Base-by-base conservation (phyloP, 2,797 vertebrate genomes). In the Etheostoma nigrum region DNA sequence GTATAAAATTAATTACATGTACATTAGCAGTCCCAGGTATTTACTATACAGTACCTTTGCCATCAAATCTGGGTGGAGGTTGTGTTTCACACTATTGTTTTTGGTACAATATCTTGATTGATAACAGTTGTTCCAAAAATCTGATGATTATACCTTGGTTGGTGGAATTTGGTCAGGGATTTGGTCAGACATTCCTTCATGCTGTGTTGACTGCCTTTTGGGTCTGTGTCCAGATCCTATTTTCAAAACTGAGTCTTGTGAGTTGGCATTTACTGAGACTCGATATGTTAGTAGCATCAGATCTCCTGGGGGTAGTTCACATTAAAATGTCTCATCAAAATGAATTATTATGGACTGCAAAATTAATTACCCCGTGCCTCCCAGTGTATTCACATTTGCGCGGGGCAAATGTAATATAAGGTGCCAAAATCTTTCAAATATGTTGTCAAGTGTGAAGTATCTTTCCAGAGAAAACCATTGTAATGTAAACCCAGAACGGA, bases 381-480 rank as follows among this genome's bases (percentile, higher is more conserved):
- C 65, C 40, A 65, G 51, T 67, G 76, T 83, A 79, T 93, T 94
- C 91, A 77, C 67, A 18, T 91, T 94, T 89, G 90, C 86, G 30
- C 49, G 1, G n/a, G 63, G 45, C 51, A 54, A 80, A 45, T 42
- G 63, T 21, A 53, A 51, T 61, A 67, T 45, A 60, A 77, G 58
- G 42, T 65, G 74, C 81, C 87, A 90, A 85, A 76, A 78, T 83
- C 53, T 87, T 90, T 86, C 69, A 81, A 81, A 82, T 79, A 84
- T 84, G 85, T 85, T 73, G 82, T 88, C 86, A 70, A 80, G 61
- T 79, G 67, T 88, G 52, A 88, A 83, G 77, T 71, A 58, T 90
- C 75, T 90, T 90, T 91, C 79, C 82, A 89, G 82, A 89, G 82
- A 92, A 94, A 90, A 91, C 53, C 76, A 82, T 86, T 88, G 84